Conservation (phyloP, 2,888 invertebrate species). For the Trachelus troglodyta region DNA sequence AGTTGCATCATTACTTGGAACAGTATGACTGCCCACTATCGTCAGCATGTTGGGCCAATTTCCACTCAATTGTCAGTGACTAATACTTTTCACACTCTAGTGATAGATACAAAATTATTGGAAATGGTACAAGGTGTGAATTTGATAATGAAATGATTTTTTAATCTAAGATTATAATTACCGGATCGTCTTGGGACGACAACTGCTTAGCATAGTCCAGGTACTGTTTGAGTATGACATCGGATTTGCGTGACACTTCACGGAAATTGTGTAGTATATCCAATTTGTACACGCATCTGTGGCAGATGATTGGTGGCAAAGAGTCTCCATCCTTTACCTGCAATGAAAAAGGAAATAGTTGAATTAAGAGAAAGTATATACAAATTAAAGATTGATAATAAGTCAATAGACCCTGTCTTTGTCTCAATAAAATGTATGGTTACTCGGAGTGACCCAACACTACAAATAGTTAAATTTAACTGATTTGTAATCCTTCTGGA, state of each 20-base stretch:
- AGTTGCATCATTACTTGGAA: constrained; percentile 61
- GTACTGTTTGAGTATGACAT: constrained; percentile 81
- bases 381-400: background rate
- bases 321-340: constrained; percentile 82
- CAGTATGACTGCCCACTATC: constrained; percentile 47
- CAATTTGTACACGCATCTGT: constrained; percentile 80
- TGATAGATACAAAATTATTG: background rate
- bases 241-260: constrained; percentile 80
- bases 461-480: background rate
- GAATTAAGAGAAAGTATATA: background rate
- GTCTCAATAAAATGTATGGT: background rate
- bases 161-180: constrained; percentile 57
- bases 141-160: background rate
- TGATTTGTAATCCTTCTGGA: background rate
- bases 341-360: constrained; percentile 56
- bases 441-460: background rate
- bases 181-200: constrained; percentile 74
- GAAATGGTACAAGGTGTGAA: background rate
- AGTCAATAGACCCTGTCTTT: background rate
- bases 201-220: constrained; percentile 77
- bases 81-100: constrained; percentile 6
- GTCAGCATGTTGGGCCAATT: constrained; percentile 48
- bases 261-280: constrained; percentile 82
- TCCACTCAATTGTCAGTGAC: constrained; percentile 22
- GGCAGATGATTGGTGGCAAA: constrained; percentile 82